Base-by-base conservation (phyloP, 1,140 invertebrate genomes). In the Archivesica marissinica region DNA sequence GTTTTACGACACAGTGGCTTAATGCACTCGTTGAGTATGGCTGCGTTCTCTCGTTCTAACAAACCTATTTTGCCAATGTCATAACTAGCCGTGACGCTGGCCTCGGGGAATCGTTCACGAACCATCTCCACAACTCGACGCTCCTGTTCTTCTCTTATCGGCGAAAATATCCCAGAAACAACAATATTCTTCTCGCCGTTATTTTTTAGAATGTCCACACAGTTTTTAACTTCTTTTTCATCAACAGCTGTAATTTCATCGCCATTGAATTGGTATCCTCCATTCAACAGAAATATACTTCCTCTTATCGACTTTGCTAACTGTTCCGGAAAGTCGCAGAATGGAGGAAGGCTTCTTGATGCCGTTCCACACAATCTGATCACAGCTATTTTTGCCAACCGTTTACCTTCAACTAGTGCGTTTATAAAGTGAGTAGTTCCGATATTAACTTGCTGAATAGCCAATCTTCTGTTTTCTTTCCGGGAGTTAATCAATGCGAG, bases 391-490 rank as follows among this genome's bases (percentile, higher is more conserved):
- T 83, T 89, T 30, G 87, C 86, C 30, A 93, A 81, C 70, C 86
- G 66, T 82, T 89, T 89, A 9, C 90, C 75, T 77, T 93, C 90
- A 23, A 93, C 82, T 3, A 91, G 88, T 25, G 93, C 93, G 72
- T 93, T 93, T 3, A 93, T 89, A 86, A 93, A 93, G 83, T 93
- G 93, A 0, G 93, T 93, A 13, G 93, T 93, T 20, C 92, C 92
- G 41, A 93, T 93, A 75, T 91, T 92, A 17, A 93, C 87, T 75
- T 90, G 91, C 23, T 56, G 77, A 4, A 90, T 76, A 4, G 74
- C 70, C 3, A 92, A 68, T 17, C 25, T 23, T 15, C 70, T 47
- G n/a, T 88, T 77, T 4, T 86, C 35, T 30, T 83, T 59, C n/a
- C 61, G 68, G 2, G 89, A 83, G 41, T 44, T 44, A 2, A 76